Evolutionary conservation across 2,797 vertebrate genomes (phyloP), one percentile per base, ranked within the genome.

Genomic region (Myotis findleyi): DNA sequence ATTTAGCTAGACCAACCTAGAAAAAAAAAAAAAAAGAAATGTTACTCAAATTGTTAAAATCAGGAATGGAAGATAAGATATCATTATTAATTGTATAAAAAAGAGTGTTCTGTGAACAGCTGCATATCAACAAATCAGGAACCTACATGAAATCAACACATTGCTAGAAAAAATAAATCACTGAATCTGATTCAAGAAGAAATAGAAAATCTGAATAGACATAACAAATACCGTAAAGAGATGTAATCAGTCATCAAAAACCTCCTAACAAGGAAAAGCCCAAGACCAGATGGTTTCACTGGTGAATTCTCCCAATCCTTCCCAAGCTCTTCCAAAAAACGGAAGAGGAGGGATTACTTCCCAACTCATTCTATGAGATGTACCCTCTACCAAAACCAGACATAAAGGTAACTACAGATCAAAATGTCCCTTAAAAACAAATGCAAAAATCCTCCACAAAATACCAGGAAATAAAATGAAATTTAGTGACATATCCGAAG

Each of bases 211-310:
- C 53, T 82, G 41, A 62, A 23, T n/a, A 91, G 18, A 36, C 21
- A 30, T 59, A 83, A 64, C 36, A 91, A 83, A 27, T 53, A 47
- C 47, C 47, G 12, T 47, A 53, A 53, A 91, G 14, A 82, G n/a
- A 83, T 25, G 7, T 21, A 83, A 38, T 91, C 44, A 73, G 57
- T 91, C 33, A 91, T 75, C 69, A 66, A 75, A 91, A 64, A 91
- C 33, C 33, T 53, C n/a, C 69, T 30, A 51, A n/a, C 25, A 14
- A 44, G 51, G 18, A 38, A 51, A 82, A 73, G 20, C 25, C 18
- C 13, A 64, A 47, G 41, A 75, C 69, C 55, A 41, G 55, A 62
- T 64, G 44, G 13, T 36, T 83, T 91, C 69, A 82, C 25, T 64
- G 33, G 13, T 53, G 27, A 83, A 41, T 49, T 91, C 55, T n/a